Percentiles rank a stretch among this genome's conserved stretches.
phyloP scores from a whole-genome alignment of 2,888 invertebrate species.

The Colletes collaris region DNA sequence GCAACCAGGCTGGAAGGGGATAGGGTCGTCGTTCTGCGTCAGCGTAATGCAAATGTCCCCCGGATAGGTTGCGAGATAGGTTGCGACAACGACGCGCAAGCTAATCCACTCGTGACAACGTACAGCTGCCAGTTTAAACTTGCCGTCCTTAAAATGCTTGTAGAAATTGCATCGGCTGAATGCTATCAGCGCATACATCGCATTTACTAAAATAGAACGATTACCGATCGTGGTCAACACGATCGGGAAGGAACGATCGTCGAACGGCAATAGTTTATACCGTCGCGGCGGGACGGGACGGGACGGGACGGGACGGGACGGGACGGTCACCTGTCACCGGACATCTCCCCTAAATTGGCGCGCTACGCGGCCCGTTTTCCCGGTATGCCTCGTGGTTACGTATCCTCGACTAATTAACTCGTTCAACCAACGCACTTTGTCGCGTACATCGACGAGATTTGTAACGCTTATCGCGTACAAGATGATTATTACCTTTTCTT shows the following conservation, averaged over 20 bases:
- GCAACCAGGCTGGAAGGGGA: slow-evolving; percentile 10
- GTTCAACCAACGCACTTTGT: slow-evolving; percentile 62
- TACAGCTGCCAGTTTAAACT: slow-evolving; percentile 37
- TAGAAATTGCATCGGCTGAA: too few relatives aligned
- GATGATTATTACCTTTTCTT: too few relatives aligned
- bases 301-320: too few relatives aligned
- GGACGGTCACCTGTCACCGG: background rate
- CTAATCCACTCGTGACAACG: slow-evolving; percentile 52
- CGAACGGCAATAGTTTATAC: too few relatives aligned
- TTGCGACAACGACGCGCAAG: slow-evolving; percentile 32
- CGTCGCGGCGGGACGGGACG: too few relatives aligned
- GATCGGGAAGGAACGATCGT: slow-evolving; percentile 37
- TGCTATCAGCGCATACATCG: too few relatives aligned
- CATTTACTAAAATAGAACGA: too few relatives aligned
- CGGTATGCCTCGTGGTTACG: slow-evolving; percentile 28
- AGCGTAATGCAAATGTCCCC: slow-evolving; percentile 57
- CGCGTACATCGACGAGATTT: background rate
- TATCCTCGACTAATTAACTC: slow-evolving; percentile 63
- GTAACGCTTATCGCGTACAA: background rate
- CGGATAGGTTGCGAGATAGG: too few relatives aligned
- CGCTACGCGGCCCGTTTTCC: slow-evolving; percentile 26
- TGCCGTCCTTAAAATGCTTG: too few relatives aligned
- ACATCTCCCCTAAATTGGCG: slow-evolving; percentile 46
- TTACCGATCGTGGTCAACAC: slow-evolving; percentile 29
- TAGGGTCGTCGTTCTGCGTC: slow-evolving; percentile 32